Percentiles rank a stretch among this genome's conserved stretches.
Evolutionary conservation across 1,140 invertebrate species (phyloP).

Genomic region (Ptiloglossa arizonensis): DNA sequence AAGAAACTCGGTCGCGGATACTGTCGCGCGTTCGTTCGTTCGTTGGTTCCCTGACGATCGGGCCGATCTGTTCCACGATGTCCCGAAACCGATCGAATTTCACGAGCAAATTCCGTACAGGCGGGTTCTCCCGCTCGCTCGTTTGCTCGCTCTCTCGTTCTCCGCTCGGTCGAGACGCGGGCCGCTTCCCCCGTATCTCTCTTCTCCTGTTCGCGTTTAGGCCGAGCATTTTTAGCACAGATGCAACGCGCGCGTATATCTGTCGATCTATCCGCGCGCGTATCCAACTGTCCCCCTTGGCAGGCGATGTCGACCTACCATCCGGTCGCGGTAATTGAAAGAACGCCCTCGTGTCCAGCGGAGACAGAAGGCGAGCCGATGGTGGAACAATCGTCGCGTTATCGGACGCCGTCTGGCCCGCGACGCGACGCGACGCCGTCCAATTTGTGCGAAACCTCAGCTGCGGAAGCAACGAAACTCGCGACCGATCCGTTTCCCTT

Average conservation of each 20-base stretch:
- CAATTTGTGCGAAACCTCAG: too few relatives aligned
- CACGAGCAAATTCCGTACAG: background rate
- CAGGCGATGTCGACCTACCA: conserved; percentile 6
- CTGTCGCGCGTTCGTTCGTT: background rate
- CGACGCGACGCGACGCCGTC: background rate
- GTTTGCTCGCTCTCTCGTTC: too few relatives aligned
- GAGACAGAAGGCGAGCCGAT: conserved; percentile 2
- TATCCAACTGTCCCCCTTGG: conserved; percentile 1
- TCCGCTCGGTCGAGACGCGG: too few relatives aligned
- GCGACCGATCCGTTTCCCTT: too few relatives aligned
- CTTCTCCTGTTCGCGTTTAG: background rate
- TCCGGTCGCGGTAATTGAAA: conserved; percentile 11
- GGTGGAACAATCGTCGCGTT: background rate
- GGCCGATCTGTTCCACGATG: too few relatives aligned
- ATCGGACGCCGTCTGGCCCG: background rate
- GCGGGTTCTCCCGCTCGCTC: too few relatives aligned
- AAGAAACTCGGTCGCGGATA: conserved; percentile 5
- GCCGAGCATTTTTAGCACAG: conserved; percentile 3
- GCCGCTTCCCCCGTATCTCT: background rate
- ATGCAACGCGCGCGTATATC: background rate
- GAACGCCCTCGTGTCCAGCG: background rate
- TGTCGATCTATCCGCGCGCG: background rate
- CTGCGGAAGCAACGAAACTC: too few relatives aligned
- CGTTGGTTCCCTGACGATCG: too few relatives aligned
- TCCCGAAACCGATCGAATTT: background rate